phyloP scores from a whole-genome alignment of 2,797 vertebrate genomes.

The Valencia hispanica region DNA sequence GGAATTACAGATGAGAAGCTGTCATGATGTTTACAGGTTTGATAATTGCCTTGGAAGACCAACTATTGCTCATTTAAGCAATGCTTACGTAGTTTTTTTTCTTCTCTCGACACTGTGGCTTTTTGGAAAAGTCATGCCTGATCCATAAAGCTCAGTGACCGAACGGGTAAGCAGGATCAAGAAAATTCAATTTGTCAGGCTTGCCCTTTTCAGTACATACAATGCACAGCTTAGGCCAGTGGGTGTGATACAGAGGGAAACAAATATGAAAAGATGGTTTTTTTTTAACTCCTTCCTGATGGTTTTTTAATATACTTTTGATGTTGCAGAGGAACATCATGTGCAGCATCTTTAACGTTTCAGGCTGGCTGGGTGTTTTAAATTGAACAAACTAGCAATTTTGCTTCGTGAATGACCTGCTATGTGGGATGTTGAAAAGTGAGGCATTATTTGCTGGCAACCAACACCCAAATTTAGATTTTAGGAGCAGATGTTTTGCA shows the following conservation, averaged over 20 bases:
- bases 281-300: slow-evolving; percentile 17
- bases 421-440: neutral
- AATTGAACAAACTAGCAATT: slow-evolving; percentile 7
- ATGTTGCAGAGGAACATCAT: slow-evolving; percentile 5
- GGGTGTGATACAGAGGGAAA: slow-evolving; percentile 38
- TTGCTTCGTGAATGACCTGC: slow-evolving; percentile 4
- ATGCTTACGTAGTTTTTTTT: slow-evolving; percentile 20
- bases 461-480: neutral
- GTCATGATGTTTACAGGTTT: slow-evolving; percentile 12
- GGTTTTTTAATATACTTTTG: slow-evolving; percentile 20
- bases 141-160: slow-evolving; percentile 55
- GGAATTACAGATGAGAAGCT: slow-evolving; percentile 1
- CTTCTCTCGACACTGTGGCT: slow-evolving; percentile 31
- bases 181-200: slow-evolving; percentile 65
- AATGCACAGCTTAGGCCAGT: slow-evolving; percentile 51
- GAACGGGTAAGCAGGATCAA: slow-evolving; percentile 53
- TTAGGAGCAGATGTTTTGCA: neutral
- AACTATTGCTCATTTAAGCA: slow-evolving; percentile 22
- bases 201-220: slow-evolving; percentile 57
- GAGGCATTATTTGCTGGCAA: neutral
- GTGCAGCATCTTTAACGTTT: slow-evolving; percentile 9
- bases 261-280: slow-evolving; percentile 41
- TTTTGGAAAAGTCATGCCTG: slow-evolving; percentile 27
- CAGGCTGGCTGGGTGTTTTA: slow-evolving; percentile 17
- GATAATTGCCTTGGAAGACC: slow-evolving; percentile 21